phyloP scores from a whole-genome alignment of 2,113 vertebrate species.

The Campylomormyrus tamandua region DNA sequence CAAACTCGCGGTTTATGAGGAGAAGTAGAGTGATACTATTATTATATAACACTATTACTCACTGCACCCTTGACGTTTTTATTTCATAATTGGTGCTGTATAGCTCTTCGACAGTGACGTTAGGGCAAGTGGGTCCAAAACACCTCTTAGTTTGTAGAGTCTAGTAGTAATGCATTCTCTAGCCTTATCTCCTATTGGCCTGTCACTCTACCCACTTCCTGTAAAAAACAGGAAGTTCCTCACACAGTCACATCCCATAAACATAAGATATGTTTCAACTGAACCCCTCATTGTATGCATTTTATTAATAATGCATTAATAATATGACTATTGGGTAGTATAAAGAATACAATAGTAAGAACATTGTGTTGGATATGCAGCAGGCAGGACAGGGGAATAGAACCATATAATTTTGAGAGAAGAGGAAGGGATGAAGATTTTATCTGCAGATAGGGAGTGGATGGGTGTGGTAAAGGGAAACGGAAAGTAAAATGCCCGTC shows the following conservation, averaged over 20 bases:
- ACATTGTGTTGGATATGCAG: not conserved
- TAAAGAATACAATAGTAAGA: not conserved
- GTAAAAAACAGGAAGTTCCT: not conserved
- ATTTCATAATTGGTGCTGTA: not conserved
- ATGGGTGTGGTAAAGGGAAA: not conserved
- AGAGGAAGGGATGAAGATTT: not conserved
- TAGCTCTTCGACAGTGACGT: not conserved
- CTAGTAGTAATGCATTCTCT: not conserved
- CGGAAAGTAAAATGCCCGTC: not conserved
- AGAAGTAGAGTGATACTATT: not conserved
- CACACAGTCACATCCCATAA: not conserved
- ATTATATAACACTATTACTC: not conserved
- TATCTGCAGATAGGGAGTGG: not conserved
- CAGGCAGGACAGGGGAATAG: not conserved
- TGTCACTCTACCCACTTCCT: not conserved
- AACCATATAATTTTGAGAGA: not conserved
- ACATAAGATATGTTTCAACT: not conserved
- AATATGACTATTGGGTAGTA: not conserved
- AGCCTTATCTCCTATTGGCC: not conserved
- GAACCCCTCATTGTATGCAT: not conserved
- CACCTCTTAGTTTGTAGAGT: too few relatives aligned
- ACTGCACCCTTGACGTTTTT: not conserved
- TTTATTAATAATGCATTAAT: not conserved
- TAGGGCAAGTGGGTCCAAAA: not conserved
- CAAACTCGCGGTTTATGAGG: not conserved